Evolutionary conservation across 1,140 invertebrate genomes (phyloP), one percentile per base, ranked within the genome.

Genomic region (Leptestheria dahalacensis): DNA sequence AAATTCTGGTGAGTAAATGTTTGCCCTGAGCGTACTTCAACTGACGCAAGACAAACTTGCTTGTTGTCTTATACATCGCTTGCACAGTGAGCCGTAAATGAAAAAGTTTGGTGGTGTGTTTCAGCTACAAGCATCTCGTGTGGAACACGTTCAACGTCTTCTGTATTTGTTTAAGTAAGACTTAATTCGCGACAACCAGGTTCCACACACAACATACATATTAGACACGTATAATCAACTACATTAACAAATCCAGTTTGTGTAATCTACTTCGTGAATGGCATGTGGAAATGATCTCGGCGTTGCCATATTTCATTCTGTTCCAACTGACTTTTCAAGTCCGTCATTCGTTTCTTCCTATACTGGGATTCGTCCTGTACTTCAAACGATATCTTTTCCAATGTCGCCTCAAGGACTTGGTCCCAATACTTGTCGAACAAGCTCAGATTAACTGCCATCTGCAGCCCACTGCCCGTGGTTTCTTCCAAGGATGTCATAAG

Each of bases 391-490:
- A 20, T 33, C 1, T 26, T 55, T 20, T 55, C 24, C 24, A 29
- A 20, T 20, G 33, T 55, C 20, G 11, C 24, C 26, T 4, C 33
- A 12, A 55, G 33, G 21, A 55, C 20, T 26, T 33, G 24, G 21
- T 25, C 26, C 53, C 53, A 55, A 33, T 28, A 21, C 20, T 55
- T 26, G 28, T 26, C 26, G 4, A 55, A 33, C 12, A 55, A 29
- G 20, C 53, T 55, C 53, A 55, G 25, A 26, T 29, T 55, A 33
- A 55, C 11, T 20, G 53, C 53, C 53, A 55, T 33, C 10, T 55
- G 20, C 53, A 55, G 23, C 2, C 53, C 53, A 18, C 21, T 21
- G 10, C 33, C 53, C 25, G 53, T 33, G 10, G 33, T 18, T 11
- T 55, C 21, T 28, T 55, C 20, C 28, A 55, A 29, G 20, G 26